A percentile compares a stretch with the other conserved stretches of the same genome.
These are phyloP conservation scores for Corticium candelabrum DNA, from an alignment of 37 sponge, comb jelly and placozoan genomes.

Conservation along the genomic window DNA sequence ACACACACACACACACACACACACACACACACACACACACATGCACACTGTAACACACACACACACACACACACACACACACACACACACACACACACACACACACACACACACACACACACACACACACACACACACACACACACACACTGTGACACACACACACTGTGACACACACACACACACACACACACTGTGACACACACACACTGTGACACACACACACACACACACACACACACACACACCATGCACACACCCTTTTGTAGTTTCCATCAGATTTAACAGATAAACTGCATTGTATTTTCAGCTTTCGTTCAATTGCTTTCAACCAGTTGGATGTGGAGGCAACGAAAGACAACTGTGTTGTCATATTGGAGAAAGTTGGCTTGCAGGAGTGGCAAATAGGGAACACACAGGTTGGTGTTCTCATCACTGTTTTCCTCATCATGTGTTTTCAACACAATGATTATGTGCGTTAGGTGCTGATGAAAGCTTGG, in stretches of 20 bases:
- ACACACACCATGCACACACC: not conserved
- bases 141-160: not conserved
- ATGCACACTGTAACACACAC: too few relatives aligned
- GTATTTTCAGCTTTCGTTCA: not conserved
- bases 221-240: not conserved
- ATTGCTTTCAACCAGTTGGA: not conserved
- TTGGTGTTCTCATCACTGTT: too few relatives aligned
- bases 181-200: not conserved
- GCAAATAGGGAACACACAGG: too few relatives aligned
- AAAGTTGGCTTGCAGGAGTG: too few relatives aligned
- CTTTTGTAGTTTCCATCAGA: not conserved
- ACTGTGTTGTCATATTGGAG: constrained; percentile 2
- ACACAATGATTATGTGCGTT: too few relatives aligned
- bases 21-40: not conserved
- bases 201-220: not conserved
- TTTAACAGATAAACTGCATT: too few relatives aligned
- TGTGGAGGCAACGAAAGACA: not conserved
- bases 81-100: not conserved
- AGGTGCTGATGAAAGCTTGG: not conserved
- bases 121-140: not conserved
- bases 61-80: not conserved
- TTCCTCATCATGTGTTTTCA: too few relatives aligned
- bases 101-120: not conserved
- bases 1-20: not conserved
- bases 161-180: not conserved